Conservation (phyloP, 64 coral and sea anemone genomes). For the Dendrophyllia cribrosa region DNA sequence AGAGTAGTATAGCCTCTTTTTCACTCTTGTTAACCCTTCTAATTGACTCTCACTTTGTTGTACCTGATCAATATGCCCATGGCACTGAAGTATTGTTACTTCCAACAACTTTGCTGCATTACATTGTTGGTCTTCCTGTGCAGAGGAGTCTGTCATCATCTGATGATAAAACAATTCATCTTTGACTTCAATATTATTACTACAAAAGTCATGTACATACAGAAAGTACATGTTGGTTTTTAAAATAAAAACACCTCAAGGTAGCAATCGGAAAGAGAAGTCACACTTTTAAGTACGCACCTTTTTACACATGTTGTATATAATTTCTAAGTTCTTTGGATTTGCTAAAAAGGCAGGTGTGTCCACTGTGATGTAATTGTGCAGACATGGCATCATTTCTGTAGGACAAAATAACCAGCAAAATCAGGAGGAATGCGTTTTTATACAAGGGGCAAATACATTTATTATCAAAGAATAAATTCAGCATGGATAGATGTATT, state of each 20-base stretch:
- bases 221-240: too few relatives aligned
- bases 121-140: slow-evolving; percentile 76
- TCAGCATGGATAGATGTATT: too few relatives aligned
- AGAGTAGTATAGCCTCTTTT: too few relatives aligned
- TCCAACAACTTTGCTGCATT: slow-evolving; percentile 96
- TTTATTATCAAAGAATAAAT: not conserved
- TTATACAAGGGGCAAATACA: not conserved
- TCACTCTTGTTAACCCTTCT: too few relatives aligned
- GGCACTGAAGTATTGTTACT: slow-evolving; percentile 87
- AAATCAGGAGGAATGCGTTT: not conserved
- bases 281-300: slow-evolving; percentile 36
- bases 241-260: too few relatives aligned
- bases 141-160: slow-evolving; percentile 85
- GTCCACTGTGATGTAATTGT: slow-evolving; percentile 92
- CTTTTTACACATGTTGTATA: slow-evolving; percentile 94
- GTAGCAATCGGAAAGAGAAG: not conserved
- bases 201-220: too few relatives aligned
- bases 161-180: not conserved
- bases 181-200: too few relatives aligned
- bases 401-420: slow-evolving; percentile 4
- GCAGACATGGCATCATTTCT: slow-evolving; percentile 97
- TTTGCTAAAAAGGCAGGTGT: slow-evolving; percentile 89
- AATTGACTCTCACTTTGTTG: too few relatives aligned
- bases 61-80: slow-evolving; percentile 87
- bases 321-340: slow-evolving; percentile 81